These are phyloP conservation scores for Nemotelus nigrinus DNA, from an alignment of 2,888 invertebrate species.

Conservation along the genomic window DNA sequence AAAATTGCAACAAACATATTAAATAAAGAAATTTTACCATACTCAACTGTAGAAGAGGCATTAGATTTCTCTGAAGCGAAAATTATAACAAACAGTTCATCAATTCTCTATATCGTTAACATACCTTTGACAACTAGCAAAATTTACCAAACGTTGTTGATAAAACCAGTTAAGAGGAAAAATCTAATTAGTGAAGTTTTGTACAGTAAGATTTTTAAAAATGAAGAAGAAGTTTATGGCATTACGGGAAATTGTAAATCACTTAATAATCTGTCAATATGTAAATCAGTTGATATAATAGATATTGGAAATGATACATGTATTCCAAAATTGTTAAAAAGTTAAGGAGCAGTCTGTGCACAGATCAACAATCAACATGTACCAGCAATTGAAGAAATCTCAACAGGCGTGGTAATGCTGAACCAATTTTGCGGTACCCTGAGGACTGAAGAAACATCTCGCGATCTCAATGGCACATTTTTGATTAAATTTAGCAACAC, in stretches of 20 bases:
- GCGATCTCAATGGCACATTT: too few relatives aligned
- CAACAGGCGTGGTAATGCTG: neutral
- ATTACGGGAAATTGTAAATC: neutral
- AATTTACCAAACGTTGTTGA: neutral
- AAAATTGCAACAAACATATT: neutral
- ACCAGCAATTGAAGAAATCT: neutral
- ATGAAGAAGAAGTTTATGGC: neutral
- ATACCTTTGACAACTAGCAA: slow-evolving; percentile 2
- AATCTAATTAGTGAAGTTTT: neutral
- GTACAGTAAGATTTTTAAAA: neutral
- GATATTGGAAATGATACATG: neutral
- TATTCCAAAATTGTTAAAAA: neutral
- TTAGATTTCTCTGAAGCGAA: neutral
- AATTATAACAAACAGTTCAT: slow-evolving; percentile 1
- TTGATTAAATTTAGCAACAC: too few relatives aligned
- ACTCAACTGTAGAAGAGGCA: slow-evolving; percentile 5
- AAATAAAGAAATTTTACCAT: neutral
- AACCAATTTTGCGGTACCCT: neutral
- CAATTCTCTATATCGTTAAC: neutral
- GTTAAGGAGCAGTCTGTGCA: neutral
- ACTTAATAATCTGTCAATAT: neutral
- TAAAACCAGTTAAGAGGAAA: slow-evolving; percentile 17
- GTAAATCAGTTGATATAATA: neutral
- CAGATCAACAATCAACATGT: too few relatives aligned
- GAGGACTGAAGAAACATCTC: too few relatives aligned